Evolutionary conservation across 2,888 invertebrate genomes (phyloP), one percentile per base, ranked within the genome.

Genomic region (Agrilus cyanescens): DNA sequence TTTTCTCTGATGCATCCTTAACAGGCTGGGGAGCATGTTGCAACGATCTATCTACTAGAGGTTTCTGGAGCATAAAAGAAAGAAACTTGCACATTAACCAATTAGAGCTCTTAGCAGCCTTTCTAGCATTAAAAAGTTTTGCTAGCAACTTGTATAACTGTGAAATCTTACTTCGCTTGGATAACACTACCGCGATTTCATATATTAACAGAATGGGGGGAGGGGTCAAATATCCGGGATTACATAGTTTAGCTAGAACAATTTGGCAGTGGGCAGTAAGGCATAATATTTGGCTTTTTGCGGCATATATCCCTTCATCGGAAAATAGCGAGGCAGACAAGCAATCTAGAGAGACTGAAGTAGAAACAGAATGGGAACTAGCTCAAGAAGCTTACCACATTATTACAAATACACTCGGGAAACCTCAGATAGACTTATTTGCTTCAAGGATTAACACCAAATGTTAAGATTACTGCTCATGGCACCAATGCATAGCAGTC

Each of bases 231-330:
- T 54, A 46, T 41, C 37, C 38, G 0, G 41, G 51, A 8, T 45
- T 55, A 15, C 48, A 52, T 39, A 32, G 37, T 29, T 20, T 57
- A 32, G 40, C 52, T 15, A 42, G 48, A 20, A 37, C 53, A 12
- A 56, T 61, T 32, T 55, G 52, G 53, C 34, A 46, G 16, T 49
- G 12, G 38, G 60, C 37, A 43, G 48, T 47, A 57, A 53, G 20
- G 18, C 18, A 18, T 18, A 34, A 44, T 30, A 40, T 40, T 34
- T 44, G 40, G 39, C 15, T 44, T 12, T 31, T 36, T 20, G 44
- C 44, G 13, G 20, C 41, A 18, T 44, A 44, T 16, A 44, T 44
- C 29, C 12, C 4, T 10, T 41, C 43, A 13, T 16, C 13, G 46
- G 20, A 44, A 4, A 41, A 41, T 32, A 25, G 18, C 12, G 35